A percentile compares a stretch with the other conserved stretches of the same genome.
Conservation (phyloP, 37 sponge, comb jelly and placozoan genomes). For the Ephydatia muelleri region DNA sequence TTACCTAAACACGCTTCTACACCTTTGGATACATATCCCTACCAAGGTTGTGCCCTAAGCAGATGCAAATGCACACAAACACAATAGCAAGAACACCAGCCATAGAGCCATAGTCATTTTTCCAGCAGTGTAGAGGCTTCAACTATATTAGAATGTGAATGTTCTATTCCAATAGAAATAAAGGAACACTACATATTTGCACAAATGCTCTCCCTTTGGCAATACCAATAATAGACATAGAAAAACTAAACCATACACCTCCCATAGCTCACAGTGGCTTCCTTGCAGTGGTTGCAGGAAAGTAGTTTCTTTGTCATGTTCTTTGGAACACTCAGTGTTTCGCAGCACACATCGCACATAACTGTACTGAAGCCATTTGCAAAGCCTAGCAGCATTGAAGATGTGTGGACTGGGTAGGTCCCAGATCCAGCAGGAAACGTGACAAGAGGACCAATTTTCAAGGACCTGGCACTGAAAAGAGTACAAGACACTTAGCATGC, state of each 20-base stretch:
- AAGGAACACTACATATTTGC: conserved; percentile 21
- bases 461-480: background rate
- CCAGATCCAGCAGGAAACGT: background rate
- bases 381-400: background rate
- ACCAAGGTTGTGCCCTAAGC: background rate
- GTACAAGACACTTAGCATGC: too few species aligned
- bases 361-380: background rate
- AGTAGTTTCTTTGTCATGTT: background rate
- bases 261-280: conserved; percentile 79
- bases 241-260: conserved; percentile 24
- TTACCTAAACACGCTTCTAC: too few species aligned
- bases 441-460: background rate
- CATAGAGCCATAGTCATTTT: too few species aligned
- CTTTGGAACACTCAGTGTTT: background rate
- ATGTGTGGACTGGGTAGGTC: background rate
- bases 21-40: too few species aligned
- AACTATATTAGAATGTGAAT: too few species aligned
- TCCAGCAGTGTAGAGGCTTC: too few species aligned
- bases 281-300: conserved; percentile 64
- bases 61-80: too few species aligned
- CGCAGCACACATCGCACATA: background rate
- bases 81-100: too few species aligned
- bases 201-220: conserved; percentile 23
- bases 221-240: conserved; percentile 31
- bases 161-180: too few species aligned